Evolutionary conservation across 2,113 vertebrate genomes (phyloP).

Genomic region (Nothocercus julius): DNA sequence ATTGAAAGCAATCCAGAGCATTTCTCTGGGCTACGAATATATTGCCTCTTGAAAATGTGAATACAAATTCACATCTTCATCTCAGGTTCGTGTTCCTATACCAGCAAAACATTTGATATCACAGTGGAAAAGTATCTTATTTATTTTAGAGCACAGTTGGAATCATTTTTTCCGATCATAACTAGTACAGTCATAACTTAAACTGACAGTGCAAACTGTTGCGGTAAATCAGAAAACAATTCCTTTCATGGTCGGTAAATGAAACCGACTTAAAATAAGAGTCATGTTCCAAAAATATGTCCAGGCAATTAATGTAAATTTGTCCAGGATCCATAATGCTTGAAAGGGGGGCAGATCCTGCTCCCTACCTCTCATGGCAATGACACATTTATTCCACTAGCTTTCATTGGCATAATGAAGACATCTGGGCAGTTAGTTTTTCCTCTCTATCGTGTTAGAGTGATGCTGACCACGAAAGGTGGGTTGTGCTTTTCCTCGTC

Average conservation of each 20-base stretch:
- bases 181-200: not conserved
- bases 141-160: not conserved
- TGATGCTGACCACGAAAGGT: not conserved
- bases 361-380: not conserved
- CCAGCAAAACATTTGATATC: not conserved
- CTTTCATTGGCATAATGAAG: not conserved
- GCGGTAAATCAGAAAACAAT: not conserved
- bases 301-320: not conserved
- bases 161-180: not conserved
- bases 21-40: not conserved
- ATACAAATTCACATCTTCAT: not conserved
- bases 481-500: not conserved
- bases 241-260: constrained; percentile 27
- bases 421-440: not conserved
- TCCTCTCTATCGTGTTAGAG: not conserved
- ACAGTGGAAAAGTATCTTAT: not conserved
- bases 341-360: not conserved
- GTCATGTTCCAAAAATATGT: not conserved
- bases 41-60: constrained; percentile 13
- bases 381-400: not conserved
- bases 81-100: not conserved
- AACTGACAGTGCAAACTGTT: constrained; percentile 18
- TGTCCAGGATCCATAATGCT: not conserved
- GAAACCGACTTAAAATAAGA: not conserved
- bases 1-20: not conserved